Percentiles rank a stretch among this genome's conserved stretches.
These are phyloP conservation scores for Polietes domitor DNA, from an alignment of 2,888 invertebrate species.

Conservation along the genomic window DNA sequence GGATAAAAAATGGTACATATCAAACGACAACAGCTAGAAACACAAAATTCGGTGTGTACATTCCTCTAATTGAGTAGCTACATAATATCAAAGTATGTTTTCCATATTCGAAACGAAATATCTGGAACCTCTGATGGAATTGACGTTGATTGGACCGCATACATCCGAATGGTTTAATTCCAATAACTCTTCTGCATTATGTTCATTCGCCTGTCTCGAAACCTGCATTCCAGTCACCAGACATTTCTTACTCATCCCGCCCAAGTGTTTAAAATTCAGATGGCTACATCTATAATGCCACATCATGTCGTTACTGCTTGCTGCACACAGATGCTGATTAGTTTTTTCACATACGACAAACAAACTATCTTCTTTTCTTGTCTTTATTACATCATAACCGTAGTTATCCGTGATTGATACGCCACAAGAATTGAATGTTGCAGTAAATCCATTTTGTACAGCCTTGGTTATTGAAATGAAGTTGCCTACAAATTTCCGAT, in stretches of 20 bases:
- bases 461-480: slow-evolving; percentile 31
- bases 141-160: slow-evolving; percentile 47
- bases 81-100: no score
- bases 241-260: slow-evolving; percentile 24
- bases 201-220: background rate
- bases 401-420: slow-evolving; percentile 6
- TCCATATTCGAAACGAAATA: no score
- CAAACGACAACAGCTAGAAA: no score
- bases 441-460: slow-evolving; percentile 31
- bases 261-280: slow-evolving; percentile 39
- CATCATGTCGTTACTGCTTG: background rate
- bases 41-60: no score
- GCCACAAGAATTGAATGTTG: slow-evolving; percentile 12
- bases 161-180: slow-evolving; percentile 51
- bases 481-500: slow-evolving; percentile 33
- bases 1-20: no score
- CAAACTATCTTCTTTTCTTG: slow-evolving; percentile 25
- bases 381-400: slow-evolving; percentile 6
- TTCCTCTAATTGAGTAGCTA: no score
- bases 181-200: slow-evolving; percentile 9
- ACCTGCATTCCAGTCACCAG: slow-evolving; percentile 48
- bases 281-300: slow-evolving; percentile 55
- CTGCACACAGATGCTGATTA: background rate
- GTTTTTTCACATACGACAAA: background rate
- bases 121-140: slow-evolving; percentile 39